Evolutionary conservation across 2,797 vertebrate species (phyloP).

Genomic region (Melanotaenia parkinsoni): DNA sequence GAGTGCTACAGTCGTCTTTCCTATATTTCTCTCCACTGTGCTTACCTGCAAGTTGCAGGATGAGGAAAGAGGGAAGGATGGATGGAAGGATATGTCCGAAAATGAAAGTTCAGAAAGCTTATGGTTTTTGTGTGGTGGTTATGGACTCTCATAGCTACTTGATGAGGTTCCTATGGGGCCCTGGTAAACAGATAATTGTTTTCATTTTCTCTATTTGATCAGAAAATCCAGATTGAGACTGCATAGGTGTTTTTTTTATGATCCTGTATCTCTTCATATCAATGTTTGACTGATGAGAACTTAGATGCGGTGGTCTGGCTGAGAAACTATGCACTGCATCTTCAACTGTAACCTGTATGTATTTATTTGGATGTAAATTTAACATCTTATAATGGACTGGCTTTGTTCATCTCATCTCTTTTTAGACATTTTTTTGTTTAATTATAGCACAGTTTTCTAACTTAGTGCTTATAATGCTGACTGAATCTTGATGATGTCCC

Average conservation of each 20-base stretch:
- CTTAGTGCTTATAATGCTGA: neutral
- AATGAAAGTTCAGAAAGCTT: constrained; percentile 61
- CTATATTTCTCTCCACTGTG: constrained; percentile 55
- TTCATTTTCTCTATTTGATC: constrained; percentile 6
- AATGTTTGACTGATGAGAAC: neutral
- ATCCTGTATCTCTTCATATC: neutral
- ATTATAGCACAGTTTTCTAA: neutral
- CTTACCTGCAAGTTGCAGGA: constrained; percentile 57
- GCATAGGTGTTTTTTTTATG: neutral
- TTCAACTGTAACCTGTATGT: neutral
- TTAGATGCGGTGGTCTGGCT: neutral
- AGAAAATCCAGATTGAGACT: constrained; percentile 11
- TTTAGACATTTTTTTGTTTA: neutral
- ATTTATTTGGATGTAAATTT: neutral
- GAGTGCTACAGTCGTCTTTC: constrained; percentile 56
- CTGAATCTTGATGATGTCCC: neutral
- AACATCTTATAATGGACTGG: neutral
- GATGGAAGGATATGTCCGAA: constrained; percentile 53
- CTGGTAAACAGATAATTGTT: neutral
- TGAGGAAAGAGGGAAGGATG: constrained; percentile 42
- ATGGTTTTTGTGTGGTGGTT: constrained; percentile 38
- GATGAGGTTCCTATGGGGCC: neutral
- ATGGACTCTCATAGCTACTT: neutral
- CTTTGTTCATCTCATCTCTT: neutral
- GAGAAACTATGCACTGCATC: neutral